Conservation (phyloP, 2,113 vertebrate genomes). For the Tyto alba region DNA sequence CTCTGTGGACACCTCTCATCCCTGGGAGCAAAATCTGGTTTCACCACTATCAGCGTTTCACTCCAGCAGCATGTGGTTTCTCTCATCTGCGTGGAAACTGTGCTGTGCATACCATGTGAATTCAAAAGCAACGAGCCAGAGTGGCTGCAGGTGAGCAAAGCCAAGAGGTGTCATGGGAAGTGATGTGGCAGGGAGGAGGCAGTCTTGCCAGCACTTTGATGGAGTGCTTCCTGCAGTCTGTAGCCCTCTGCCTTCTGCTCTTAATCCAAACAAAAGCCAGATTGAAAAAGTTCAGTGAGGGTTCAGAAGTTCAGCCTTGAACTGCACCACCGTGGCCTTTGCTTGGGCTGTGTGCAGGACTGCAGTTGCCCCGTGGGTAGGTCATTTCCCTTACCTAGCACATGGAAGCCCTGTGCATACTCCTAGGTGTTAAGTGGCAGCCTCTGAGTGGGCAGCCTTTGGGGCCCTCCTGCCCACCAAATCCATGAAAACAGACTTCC, state of each 20-base stretch:
- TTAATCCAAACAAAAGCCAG: constrained; percentile 53
- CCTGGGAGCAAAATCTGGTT: constrained; percentile 22
- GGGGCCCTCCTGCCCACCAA: neutral
- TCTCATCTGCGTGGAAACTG: neutral
- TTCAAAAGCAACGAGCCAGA: constrained; percentile 31
- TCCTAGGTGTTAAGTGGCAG: neutral
- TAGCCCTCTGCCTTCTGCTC: constrained; percentile 39
- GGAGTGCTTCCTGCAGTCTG: constrained; percentile 49
- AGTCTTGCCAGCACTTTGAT: constrained; percentile 58
- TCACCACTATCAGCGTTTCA: neutral
- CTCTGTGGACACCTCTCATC: neutral
- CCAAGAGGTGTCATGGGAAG: constrained; percentile 51
- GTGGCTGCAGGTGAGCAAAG: constrained; percentile 48
- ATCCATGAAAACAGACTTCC: neutral
- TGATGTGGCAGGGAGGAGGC: constrained; percentile 43
- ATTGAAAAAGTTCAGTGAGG: constrained; percentile 17
- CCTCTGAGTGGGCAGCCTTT: neutral
- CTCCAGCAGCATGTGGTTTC: constrained; percentile 34
- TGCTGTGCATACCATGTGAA: neutral
- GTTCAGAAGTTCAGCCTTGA: constrained; percentile 46
- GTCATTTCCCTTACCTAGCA: neutral
- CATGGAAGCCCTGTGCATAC: neutral
- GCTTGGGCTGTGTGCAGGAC: neutral
- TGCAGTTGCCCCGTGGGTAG: neutral
- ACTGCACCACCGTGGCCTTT: neutral